phyloP scores from a whole-genome alignment of 2,113 vertebrate species.

The cattle (Bos taurus) region DNA sequence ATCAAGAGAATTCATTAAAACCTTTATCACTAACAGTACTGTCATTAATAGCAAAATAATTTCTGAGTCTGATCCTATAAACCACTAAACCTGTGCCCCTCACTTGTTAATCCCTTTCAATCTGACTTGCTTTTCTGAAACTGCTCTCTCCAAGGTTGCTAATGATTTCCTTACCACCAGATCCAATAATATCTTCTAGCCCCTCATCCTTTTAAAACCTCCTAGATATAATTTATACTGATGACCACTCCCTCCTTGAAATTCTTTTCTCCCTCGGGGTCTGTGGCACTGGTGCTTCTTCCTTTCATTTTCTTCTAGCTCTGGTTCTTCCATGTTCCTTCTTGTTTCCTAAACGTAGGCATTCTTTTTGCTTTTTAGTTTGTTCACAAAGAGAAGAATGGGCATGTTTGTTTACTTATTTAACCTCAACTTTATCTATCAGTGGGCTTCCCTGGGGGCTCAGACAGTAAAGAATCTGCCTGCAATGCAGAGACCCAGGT shows the following conservation, averaged over 20 bases:
- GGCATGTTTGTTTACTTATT: neutral
- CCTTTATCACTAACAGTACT: neutral
- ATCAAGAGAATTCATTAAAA: conserved; percentile 21
- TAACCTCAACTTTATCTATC: neutral
- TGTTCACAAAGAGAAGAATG: neutral
- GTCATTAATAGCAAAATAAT: neutral
- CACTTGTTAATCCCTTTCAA: neutral
- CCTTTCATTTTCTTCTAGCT: neutral
- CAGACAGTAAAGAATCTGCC: neutral
- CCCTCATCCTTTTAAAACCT: neutral
- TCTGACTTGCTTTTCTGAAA: neutral
- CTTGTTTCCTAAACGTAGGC: neutral
- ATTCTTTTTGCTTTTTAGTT: neutral
- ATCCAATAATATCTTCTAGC: neutral
- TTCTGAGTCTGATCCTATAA: neutral
- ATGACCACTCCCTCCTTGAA: neutral
- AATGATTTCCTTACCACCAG: neutral
- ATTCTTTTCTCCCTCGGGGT: neutral
- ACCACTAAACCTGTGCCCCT: neutral
- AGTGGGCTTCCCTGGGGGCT: neutral
- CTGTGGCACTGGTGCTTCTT: neutral
- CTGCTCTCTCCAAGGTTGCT: neutral
- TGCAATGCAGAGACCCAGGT: neutral
- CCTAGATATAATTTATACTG: neutral
- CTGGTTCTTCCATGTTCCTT: neutral